These are phyloP conservation scores for Nannoperca obscura DNA, from an alignment of 2,797 vertebrate genomes.

Conservation along the genomic window DNA sequence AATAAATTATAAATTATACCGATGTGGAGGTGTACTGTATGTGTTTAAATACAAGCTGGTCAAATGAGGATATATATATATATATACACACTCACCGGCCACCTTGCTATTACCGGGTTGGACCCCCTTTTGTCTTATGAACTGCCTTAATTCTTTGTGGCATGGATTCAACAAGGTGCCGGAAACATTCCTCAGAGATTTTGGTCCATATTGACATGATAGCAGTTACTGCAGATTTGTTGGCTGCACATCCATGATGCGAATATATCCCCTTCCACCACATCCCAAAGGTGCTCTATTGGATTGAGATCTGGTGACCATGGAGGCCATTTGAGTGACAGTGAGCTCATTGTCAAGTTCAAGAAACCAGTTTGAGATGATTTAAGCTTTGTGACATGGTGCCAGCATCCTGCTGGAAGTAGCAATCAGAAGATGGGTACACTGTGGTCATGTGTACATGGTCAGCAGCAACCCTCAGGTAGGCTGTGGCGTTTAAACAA, in stretches of 20 bases:
- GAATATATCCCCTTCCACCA: slow-evolving; percentile 41
- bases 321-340: background rate
- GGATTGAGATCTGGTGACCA: no score
- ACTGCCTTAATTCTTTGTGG: background rate
- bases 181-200: background rate
- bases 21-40: background rate
- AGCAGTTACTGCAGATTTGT: slow-evolving; percentile 69
- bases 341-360: slow-evolving; percentile 1
- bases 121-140: background rate
- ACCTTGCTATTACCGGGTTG: no score
- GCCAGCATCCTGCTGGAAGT: no score
- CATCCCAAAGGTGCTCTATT: no score
- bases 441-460: no score
- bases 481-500: no score
- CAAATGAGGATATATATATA: background rate
- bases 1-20: background rate
- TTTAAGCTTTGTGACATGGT: no score
- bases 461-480: no score
- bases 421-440: no score
- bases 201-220: slow-evolving; percentile 47
- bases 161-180: background rate
- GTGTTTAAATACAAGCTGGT: background rate
- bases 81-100: no score
- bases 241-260: slow-evolving; percentile 43
- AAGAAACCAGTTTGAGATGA: slow-evolving; percentile 10